phyloP scores from a whole-genome alignment of 2,797 vertebrate genomes.

The Leptodactylus fallax region DNA sequence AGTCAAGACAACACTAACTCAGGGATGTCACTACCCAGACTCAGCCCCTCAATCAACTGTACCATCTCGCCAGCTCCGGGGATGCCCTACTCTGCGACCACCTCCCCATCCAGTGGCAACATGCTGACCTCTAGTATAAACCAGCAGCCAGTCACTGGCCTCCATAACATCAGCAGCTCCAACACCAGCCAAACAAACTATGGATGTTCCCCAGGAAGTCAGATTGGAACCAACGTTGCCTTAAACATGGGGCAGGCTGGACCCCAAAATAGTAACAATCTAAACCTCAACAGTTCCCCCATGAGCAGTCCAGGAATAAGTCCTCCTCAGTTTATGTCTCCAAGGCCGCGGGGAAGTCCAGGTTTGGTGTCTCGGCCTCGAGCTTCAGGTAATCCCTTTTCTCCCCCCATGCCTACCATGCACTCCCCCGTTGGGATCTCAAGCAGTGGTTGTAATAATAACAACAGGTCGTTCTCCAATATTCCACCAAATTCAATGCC shows the following conservation, averaged over 20 bases:
- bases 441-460: conserved; percentile 68
- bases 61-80: conserved; percentile 77
- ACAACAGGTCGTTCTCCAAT: conserved; percentile 71
- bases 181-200: conserved; percentile 78
- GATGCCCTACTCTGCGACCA: conserved; percentile 71
- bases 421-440: conserved; percentile 78
- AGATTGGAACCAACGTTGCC: conserved; percentile 80
- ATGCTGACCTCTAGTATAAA: conserved; percentile 74
- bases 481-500: conserved; percentile 73
- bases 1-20: conserved; percentile 94
- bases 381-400: conserved; percentile 85
- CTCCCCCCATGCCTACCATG: conserved; percentile 81
- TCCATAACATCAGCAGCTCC: conserved; percentile 80
- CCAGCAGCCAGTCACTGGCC: conserved; percentile 78
- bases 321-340: conserved; percentile 90
- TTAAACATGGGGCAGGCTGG: conserved; percentile 77
- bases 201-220: conserved; percentile 82
- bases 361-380: conserved; percentile 84
- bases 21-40: conserved; percentile 81
- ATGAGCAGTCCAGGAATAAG: conserved; percentile 86
- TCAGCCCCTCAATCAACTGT: conserved; percentile 77
- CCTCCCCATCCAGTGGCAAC: conserved; percentile 79
- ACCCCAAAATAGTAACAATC: conserved; percentile 78
- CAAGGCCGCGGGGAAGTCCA: conserved; percentile 86
- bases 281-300: conserved; percentile 78